Percentiles rank a stretch among this genome's conserved stretches.
Conservation (phyloP, 2,888 invertebrate genomes). For the Gonocerus acuteangulatus region DNA sequence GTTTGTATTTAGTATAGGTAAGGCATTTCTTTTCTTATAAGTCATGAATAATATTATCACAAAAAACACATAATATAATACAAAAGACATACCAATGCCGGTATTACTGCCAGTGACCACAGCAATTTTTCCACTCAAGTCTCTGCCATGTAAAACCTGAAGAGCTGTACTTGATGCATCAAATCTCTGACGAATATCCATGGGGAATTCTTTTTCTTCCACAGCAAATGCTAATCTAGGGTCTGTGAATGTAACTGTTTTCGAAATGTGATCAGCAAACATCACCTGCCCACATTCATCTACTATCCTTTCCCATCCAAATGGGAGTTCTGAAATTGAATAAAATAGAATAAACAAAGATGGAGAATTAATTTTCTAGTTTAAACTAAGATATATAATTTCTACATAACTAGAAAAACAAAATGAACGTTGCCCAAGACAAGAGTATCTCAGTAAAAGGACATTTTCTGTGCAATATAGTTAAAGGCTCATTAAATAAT, state of each 20-base stretch:
- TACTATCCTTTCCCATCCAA: slow-evolving; percentile 77
- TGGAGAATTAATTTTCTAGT: neutral
- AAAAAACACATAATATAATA: too few species aligned
- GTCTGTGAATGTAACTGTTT: slow-evolving; percentile 76
- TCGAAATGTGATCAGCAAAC: slow-evolving; percentile 69
- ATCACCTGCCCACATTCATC: slow-evolving; percentile 66
- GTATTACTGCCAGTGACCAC: slow-evolving; percentile 84
- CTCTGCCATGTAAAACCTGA: slow-evolving; percentile 78
- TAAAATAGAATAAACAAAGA: neutral
- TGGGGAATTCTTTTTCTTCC: slow-evolving; percentile 65
- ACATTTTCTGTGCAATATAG: too few species aligned
- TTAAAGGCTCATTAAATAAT: too few species aligned
- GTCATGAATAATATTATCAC: too few species aligned
- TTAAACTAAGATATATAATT: too few species aligned
- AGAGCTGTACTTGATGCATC: slow-evolving; percentile 78
- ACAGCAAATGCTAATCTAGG: slow-evolving; percentile 86
- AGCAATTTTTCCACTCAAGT: slow-evolving; percentile 74
- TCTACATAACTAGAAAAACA: too few species aligned
- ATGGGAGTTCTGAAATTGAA: slow-evolving; percentile 59
- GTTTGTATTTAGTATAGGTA: too few species aligned
- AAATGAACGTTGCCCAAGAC: too few species aligned
- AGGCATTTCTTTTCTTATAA: too few species aligned
- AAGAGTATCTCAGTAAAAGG: too few species aligned
- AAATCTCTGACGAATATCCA: slow-evolving; percentile 72
- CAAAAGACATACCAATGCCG: slow-evolving; percentile 66